phyloP scores from a whole-genome alignment of 1,140 invertebrate species.

The Reticulitermes speratus region DNA sequence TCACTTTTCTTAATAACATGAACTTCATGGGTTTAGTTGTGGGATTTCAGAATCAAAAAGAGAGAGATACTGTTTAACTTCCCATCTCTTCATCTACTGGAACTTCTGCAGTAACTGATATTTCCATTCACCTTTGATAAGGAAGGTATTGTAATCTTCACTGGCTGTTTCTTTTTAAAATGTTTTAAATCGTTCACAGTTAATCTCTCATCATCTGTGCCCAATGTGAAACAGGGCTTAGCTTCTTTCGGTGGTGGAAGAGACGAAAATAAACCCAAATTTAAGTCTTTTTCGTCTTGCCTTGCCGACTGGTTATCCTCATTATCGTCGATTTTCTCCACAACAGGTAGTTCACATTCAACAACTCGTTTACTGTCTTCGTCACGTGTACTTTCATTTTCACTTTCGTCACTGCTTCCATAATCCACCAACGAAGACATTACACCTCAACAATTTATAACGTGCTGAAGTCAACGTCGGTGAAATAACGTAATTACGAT shows the following conservation, averaged over 20 bases:
- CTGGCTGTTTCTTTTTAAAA: conserved; percentile 10
- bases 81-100: too few relatives aligned
- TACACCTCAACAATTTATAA: neutral
- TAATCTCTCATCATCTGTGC: neutral
- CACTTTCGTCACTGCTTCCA: conserved; percentile 32
- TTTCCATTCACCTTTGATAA: conserved; percentile 24
- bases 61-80: too few relatives aligned
- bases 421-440: conserved; percentile 28
- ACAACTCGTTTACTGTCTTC: neutral
- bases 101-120: neutral
- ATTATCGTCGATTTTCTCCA: neutral
- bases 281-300: neutral
- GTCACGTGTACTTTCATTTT: conserved; percentile 10
- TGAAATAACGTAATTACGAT: too few relatives aligned
- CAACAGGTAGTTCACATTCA: neutral
- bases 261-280: conserved; percentile 18
- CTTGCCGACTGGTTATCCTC: neutral
- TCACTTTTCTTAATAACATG: too few relatives aligned
- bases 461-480: too few relatives aligned
- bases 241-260: conserved; percentile 20
- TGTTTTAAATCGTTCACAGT: neutral
- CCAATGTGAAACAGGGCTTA: neutral
- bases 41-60: too few relatives aligned
- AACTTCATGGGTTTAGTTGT: too few relatives aligned
- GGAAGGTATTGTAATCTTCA: conserved; percentile 31